Conservation (phyloP, 2,888 invertebrate genomes). For the Chymomyza procnemis region DNA sequence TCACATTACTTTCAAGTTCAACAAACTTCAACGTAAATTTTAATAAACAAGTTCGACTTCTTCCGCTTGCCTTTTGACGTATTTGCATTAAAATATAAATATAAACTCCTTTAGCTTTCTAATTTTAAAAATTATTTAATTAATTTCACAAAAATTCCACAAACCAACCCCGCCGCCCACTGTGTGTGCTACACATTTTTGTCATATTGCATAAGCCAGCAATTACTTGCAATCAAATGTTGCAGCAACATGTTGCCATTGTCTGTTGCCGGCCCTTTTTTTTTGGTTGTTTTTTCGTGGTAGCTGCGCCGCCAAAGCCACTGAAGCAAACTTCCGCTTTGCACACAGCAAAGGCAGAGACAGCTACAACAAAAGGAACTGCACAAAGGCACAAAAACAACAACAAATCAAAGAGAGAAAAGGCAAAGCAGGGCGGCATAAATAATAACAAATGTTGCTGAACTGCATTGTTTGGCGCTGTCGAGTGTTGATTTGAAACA, state of each 20-base stretch:
- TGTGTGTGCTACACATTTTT: neutral
- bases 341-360: neutral
- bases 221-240: slow-evolving; percentile 5
- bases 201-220: neutral
- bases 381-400: slow-evolving; percentile 34
- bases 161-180: no score
- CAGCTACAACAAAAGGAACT: slow-evolving; percentile 2
- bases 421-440: neutral
- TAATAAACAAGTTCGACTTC: no score
- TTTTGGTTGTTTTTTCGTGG: neutral
- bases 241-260: slow-evolving; percentile 29
- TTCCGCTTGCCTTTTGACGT: no score
- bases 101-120: no score
- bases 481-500: neutral
- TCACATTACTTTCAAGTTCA: no score
- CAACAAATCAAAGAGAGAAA: slow-evolving; percentile 7
- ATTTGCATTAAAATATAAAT: no score
- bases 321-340: slow-evolving; percentile 61
- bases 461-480: neutral
- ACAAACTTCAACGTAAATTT: no score
- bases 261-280: slow-evolving; percentile 25
- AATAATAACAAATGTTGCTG: neutral
- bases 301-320: slow-evolving; percentile 29
- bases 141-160: no score
- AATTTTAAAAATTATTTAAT: no score